Evolutionary conservation across 2,113 vertebrate genomes (phyloP).

Genomic region (Oxyruncus cristatus): DNA sequence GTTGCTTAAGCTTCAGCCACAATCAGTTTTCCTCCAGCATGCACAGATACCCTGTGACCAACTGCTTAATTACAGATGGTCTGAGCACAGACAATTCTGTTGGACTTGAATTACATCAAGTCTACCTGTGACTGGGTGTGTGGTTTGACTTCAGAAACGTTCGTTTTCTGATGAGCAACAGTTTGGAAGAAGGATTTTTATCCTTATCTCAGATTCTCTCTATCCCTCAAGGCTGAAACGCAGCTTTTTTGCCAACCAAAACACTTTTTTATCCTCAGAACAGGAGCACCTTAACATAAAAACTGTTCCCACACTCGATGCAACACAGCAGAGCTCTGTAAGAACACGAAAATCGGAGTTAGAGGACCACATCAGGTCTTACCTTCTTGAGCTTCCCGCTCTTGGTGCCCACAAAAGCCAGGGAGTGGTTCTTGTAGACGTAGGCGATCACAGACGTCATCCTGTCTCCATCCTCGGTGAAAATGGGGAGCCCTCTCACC

Average conservation of each 20-base stretch:
- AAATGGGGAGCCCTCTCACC: constrained; percentile 90
- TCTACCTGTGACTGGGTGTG: not conserved
- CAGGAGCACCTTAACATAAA: not conserved
- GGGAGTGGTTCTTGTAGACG: constrained; percentile 97
- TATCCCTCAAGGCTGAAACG: not conserved
- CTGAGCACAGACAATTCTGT: not conserved
- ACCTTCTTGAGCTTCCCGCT: constrained; percentile 96
- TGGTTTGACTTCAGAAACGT: not conserved
- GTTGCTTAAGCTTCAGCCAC: not conserved
- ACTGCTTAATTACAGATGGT: not conserved
- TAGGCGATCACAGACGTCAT: constrained; percentile 97
- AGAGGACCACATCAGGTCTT: constrained; percentile 41
- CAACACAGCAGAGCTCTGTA: not conserved
- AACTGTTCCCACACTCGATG: fast-evolving
- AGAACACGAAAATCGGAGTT: not conserved
- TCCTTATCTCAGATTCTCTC: not conserved
- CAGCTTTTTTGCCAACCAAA: not conserved
- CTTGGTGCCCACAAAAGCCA: constrained; percentile 96
- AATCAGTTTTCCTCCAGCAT: not conserved
- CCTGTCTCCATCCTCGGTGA: constrained; percentile 89
- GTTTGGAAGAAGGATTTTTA: not conserved
- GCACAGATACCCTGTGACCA: not conserved
- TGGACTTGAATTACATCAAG: not conserved
- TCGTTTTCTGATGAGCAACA: not conserved
- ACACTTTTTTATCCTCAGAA: not conserved